Evolutionary conservation across 2,888 invertebrate genomes (phyloP), one percentile per base, ranked within the genome.

Genomic region (Drosophila mayaguana): DNA sequence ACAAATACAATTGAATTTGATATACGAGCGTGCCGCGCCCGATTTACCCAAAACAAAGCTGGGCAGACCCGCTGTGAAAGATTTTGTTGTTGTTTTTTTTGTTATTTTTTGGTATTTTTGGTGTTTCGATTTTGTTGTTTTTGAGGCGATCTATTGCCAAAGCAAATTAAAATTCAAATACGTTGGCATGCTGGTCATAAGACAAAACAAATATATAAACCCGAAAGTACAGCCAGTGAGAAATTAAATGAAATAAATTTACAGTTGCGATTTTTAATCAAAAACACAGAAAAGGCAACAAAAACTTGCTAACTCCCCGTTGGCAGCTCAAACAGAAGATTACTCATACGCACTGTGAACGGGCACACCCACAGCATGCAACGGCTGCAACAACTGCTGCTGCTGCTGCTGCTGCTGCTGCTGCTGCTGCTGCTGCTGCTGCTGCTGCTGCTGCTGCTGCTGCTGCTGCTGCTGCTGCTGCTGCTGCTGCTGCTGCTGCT

Each of bases 91-190:
- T 28, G 28, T 28, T 25, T 22, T 57, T 68, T 14, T 3, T 34
- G 53, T 69, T 36, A 1, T 20, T 20, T 22, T 16, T 53, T 73
- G 72, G 57, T 36, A 36, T 72, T 68, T 54, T 22, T 53, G 56
- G 28, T 28, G 28, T 28, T 28, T 28, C 8, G 28, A 28, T 28
- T 28, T 60, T 75, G 46, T 55, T 62, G 50, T 56, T 43, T 20
- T 43, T 43, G 42, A 34, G 65, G 61, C 63, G 72, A 72, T 72
- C 55, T 69, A 73, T 73, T 72, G 75, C 67, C 69, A 76, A 78
- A 68, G 75, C 66, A 87, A 84, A 84, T 78, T 82, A 78, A 87
- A 84, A 88, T 85, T 80, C 82, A 80, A 88, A 89, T 75, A 74
- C 79, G 71, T 72, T 75, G 72, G 72, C 64, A 70, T 83, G 64